Evolutionary conservation across 37 sponge, comb jelly and placozoan species (phyloP).

Genomic region (Aphrocallistes beatrix): DNA sequence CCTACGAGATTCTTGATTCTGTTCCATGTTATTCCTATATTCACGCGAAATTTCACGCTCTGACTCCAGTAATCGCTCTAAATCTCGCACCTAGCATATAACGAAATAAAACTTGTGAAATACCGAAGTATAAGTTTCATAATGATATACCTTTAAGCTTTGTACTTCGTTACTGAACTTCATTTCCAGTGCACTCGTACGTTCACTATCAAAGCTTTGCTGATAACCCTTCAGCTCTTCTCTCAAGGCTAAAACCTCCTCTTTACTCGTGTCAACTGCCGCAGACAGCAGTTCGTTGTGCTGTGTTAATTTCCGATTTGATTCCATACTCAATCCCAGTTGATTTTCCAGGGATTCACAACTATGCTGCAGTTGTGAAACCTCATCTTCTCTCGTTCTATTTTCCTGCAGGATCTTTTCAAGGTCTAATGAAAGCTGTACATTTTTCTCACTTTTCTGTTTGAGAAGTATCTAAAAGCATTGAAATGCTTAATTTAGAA

Average conservation of each 20-base stretch:
- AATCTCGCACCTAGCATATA: not conserved
- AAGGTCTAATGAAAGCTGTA: not conserved
- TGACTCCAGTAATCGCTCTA: not conserved
- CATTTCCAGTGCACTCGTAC: not conserved
- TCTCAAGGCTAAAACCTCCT: not conserved
- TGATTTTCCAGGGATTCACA: not conserved
- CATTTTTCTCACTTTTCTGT: not conserved
- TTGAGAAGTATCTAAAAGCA: not conserved
- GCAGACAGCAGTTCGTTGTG: not conserved
- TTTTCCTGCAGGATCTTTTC: not conserved
- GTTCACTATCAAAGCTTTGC: not conserved
- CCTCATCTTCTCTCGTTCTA: not conserved
- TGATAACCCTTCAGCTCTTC: not conserved
- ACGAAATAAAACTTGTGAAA: not conserved
- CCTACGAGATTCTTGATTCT: not conserved
- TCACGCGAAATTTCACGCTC: constrained; percentile 17
- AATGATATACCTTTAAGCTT: not conserved
- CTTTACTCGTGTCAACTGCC: not conserved
- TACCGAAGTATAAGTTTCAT: not conserved
- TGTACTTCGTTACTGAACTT: not conserved
- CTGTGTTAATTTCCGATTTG: not conserved
- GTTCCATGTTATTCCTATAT: not conserved
- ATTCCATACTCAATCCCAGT: not conserved
- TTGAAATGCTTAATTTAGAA: no score
- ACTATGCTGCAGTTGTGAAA: not conserved